A percentile compares a stretch with the other conserved stretches of the same genome.
Conservation (phyloP, 2,797 vertebrate species). For the Cirrhinus molitorella region DNA sequence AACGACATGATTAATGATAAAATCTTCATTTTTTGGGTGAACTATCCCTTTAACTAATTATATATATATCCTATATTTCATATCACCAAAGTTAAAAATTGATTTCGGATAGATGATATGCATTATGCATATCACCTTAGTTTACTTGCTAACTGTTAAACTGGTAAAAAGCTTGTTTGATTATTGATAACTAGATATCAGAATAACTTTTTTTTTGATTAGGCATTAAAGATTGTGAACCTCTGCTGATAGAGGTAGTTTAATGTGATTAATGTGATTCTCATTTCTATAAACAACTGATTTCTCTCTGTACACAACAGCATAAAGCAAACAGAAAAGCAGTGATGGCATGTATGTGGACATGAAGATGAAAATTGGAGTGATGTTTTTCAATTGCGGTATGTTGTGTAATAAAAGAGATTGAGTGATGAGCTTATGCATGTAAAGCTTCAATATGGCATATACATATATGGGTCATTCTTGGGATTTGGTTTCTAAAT, state of each 20-base stretch:
- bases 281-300: neutral
- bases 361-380: slow-evolving; percentile 29
- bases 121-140: too few species aligned
- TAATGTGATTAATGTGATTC: neutral
- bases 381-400: slow-evolving; percentile 71
- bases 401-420: slow-evolving; percentile 72
- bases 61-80: neutral
- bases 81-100: neutral
- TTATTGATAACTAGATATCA: neutral
- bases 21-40: too few species aligned
- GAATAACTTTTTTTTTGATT: neutral
- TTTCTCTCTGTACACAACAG: neutral
- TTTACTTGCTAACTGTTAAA: neutral
- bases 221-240: neutral
- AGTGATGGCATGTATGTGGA: neutral
- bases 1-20: too few species aligned
- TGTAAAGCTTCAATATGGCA: slow-evolving; percentile 46
- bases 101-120: neutral
- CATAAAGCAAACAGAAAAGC: neutral
- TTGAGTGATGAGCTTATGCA: slow-evolving; percentile 53
- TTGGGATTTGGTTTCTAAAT: too few species aligned
- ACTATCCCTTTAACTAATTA: too few species aligned
- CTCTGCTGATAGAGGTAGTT: neutral
- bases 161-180: neutral
- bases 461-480: too few species aligned